Base-by-base conservation (phyloP, 2,113 vertebrate genomes). In the Cygnus buccinator region DNA sequence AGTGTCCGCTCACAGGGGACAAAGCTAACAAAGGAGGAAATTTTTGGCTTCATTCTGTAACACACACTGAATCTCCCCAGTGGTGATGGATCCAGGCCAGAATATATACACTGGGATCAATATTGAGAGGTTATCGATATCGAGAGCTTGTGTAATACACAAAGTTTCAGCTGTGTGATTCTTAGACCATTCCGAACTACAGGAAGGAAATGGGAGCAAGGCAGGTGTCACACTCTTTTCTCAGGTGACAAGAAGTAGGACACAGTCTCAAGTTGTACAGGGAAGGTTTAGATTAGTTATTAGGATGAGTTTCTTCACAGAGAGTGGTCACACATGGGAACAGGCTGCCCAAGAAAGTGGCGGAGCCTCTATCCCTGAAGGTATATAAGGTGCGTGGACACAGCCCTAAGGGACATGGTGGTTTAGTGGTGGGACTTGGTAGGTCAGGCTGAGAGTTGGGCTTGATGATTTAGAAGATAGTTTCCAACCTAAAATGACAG, bases 51-150 rank as follows among this genome's bases (percentile, higher is more conserved):
- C 20, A 2, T 18, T 23, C 28, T 23, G 35, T 9, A 44, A 18
- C 62, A n/a, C 29, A 6, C 11, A 2, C n/a, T 1, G 3, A 12
- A 5, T 4, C 5, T 22, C n/a, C 11, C 37, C 2, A 0, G 1
- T 26, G 11, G 15, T 15, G 33, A 15, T 8, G 3, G 28, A 67
- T 18, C 33, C 43, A 39, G 26, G 37, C n/a, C 44, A 46, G 11
- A 23, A 41, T 1, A 9, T 0, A 10, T 1, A 10, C 39, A 11
- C 43, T 20, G 22, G 13, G 43, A 43, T 6, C 31, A 6, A 0
- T 0, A 4, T 4, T 8, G 4, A 50, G 7, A 17, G 16, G 15
- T 55, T 55, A 16, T 55, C 5, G 20, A 0, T 1, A 4, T 3
- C 6, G 4, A 44, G 6, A 17, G 28, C 9, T 29, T 55, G 15